phyloP scores from a whole-genome alignment of 2,888 invertebrate species.

The Nomada hirtipes region DNA sequence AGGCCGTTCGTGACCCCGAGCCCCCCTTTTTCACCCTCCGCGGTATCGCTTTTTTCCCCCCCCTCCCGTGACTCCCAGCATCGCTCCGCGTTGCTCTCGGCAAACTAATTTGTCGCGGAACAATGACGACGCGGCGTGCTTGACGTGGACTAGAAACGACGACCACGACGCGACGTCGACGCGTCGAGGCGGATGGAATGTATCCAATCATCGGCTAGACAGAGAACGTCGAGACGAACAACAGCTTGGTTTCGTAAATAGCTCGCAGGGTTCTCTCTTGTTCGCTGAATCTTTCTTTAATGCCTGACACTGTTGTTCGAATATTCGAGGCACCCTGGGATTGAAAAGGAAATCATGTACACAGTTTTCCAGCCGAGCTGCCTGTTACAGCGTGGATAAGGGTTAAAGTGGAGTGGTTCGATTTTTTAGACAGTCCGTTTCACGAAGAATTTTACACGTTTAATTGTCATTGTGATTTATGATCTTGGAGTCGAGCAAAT shows the following conservation, averaged over 20 bases:
- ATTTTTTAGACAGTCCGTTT: too few relatives aligned
- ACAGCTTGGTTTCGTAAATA: conserved; percentile 53
- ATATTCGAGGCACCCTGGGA: too few relatives aligned
- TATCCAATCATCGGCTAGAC: conserved; percentile 73
- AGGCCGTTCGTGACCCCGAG: conserved; percentile 25
- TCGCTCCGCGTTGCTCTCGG: conserved; percentile 65
- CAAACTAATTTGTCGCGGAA: conserved; percentile 77
- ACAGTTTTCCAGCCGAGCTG: too few relatives aligned
- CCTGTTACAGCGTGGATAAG: too few relatives aligned
- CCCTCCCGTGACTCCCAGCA: not conserved
- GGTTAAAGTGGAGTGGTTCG: too few relatives aligned
- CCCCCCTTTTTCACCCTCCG: not conserved
- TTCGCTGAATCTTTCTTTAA: conserved; percentile 14
- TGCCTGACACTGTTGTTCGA: not conserved
- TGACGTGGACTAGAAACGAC: conserved; percentile 55
- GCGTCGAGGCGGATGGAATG: conserved; percentile 66
- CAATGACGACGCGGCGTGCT: conserved; percentile 70
- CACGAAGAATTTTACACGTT: too few relatives aligned
- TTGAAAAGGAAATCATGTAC: too few relatives aligned
- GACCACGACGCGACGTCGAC: conserved; percentile 46
- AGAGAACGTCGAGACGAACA: conserved; percentile 49
- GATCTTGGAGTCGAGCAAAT: too few relatives aligned
- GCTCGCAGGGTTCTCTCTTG: conserved; percentile 47
- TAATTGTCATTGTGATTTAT: too few relatives aligned
- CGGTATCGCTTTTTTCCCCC: not conserved